Evolutionary conservation across 1,140 invertebrate genomes (phyloP).

Genomic region (Eulimnadia texana): DNA sequence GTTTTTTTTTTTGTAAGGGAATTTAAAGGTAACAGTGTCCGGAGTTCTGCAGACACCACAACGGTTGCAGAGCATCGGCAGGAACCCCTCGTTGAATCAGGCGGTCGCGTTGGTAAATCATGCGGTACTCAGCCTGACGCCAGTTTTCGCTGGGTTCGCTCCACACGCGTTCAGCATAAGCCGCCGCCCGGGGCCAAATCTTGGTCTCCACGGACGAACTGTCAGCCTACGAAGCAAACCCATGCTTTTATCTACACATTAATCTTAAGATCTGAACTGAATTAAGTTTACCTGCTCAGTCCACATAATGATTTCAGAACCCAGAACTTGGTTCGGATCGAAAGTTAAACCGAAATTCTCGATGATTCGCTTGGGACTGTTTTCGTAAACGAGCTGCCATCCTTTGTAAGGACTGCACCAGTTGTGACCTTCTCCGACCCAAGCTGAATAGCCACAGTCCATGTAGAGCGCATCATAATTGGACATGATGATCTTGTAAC

Average conservation of each 20-base stretch:
- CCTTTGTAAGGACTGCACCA: slow-evolving; percentile 71
- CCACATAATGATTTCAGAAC: slow-evolving; percentile 63
- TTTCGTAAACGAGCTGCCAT: slow-evolving; percentile 72
- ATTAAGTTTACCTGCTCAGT: slow-evolving; percentile 60
- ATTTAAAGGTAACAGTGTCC: slow-evolving; percentile 35
- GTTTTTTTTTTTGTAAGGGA: too few relatives aligned
- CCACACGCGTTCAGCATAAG: slow-evolving; percentile 63
- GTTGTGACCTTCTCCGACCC: background rate
- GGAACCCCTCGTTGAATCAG: slow-evolving; percentile 47
- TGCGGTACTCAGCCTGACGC: slow-evolving; percentile 45
- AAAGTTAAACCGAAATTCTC: slow-evolving; percentile 25
- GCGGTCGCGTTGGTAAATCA: slow-evolving; percentile 54
- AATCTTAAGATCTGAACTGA: too few relatives aligned
- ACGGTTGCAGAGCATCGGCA: slow-evolving; percentile 54
- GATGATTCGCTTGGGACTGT: slow-evolving; percentile 52
- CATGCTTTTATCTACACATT: too few relatives aligned
- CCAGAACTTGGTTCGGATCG: slow-evolving; percentile 36
- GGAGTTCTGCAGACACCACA: slow-evolving; percentile 69
- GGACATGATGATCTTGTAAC: slow-evolving; percentile 10
- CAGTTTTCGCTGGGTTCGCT: slow-evolving; percentile 40
- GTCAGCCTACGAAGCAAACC: slow-evolving; percentile 32
- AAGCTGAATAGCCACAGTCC: slow-evolving; percentile 9
- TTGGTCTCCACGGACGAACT: slow-evolving; percentile 41
- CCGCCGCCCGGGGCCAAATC: slow-evolving; percentile 59
- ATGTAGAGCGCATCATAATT: slow-evolving; percentile 9